Evolutionary conservation across 30 jellyfish, hydroid and myxozoan species (phyloP), one percentile per base, ranked within the genome.

Genomic region (Sanderia malayensis): DNA sequence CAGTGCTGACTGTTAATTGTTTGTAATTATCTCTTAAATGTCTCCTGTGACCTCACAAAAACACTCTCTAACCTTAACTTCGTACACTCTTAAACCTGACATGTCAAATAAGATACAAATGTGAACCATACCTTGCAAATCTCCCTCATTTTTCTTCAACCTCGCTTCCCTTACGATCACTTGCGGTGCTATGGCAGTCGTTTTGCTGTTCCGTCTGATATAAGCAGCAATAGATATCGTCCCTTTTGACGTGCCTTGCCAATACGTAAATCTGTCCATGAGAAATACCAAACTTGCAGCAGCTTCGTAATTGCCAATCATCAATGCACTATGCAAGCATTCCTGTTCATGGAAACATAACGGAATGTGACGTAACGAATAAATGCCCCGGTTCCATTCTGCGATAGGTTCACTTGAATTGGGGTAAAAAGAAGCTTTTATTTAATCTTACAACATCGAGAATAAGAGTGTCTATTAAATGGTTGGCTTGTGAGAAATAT

Each of bases 131-230:
- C 92, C 92, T 80, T 68, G 83, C 31, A 80, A 52, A 49, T 80
- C 79, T 6, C 92, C 92, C 20, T 80, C 92, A 58, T 80, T 80
- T 30, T 80, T 80, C 27, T 49, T 41, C 10, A 66, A 67, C 15
- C 92, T 64, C 33, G 92, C 92, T 46, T 80, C 67, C 49, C 92
- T 80, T 67, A 80, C 67, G 0, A 80, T 60, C 31, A 80, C 58
- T 30, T 80, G 92, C 3, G 92, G 92, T 23, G 92, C 73, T 7
- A 80, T 58, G 29, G 92, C 77, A 21, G 73, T 61, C 29, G 15
- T 24, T 31, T 81, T 76, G 26, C 92, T 66, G 29, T 69, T 49
- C 53, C 44, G 24, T 27, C 64, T 71, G 49, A 80, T 68, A 22
- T 22, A 58, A n/a, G 61, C 71, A 57, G 67, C 61, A 33, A 80